phyloP scores from a whole-genome alignment of 2,888 invertebrate genomes.

The Cryptocheilus praepositus region DNA sequence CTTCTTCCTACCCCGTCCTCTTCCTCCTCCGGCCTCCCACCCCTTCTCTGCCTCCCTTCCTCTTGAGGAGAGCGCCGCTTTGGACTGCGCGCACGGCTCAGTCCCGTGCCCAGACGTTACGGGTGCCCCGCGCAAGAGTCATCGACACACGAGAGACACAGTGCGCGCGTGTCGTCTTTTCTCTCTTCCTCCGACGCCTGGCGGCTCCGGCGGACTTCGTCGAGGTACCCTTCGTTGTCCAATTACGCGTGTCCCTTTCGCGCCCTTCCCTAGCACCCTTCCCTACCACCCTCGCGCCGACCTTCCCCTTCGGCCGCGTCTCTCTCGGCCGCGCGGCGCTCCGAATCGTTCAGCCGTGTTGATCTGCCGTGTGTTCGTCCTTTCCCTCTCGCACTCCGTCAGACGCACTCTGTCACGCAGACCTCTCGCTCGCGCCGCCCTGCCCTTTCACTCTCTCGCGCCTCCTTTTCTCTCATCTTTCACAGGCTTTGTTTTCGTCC shows the following conservation, averaged over 20 bases:
- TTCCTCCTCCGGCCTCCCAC: background rate
- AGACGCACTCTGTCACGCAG: conserved; percentile 28
- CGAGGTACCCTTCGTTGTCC: conserved; percentile 9
- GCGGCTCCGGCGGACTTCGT: background rate
- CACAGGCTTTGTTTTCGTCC: conserved; percentile 25
- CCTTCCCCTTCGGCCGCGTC: background rate
- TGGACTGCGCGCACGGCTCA: conserved; percentile 45
- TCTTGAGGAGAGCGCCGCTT: conserved; percentile 54
- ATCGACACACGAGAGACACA: conserved; percentile 30
- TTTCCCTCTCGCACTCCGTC: conserved; percentile 22
- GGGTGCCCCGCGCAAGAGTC: conserved; percentile 37
- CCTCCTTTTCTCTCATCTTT: conserved; percentile 2
- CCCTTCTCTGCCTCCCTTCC: conserved; percentile 26
- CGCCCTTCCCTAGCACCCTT: conserved; percentile 10
- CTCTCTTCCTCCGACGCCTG: background rate
- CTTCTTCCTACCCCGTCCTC: conserved; percentile 23
- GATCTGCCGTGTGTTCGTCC: conserved; percentile 7
- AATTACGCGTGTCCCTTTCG: conserved; percentile 32
- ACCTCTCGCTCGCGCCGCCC: background rate
- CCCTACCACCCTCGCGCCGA: background rate
- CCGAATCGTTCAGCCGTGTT: no score
- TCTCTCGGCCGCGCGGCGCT: background rate
- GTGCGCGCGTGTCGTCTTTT: conserved; percentile 29
- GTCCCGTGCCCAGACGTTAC: conserved; percentile 53
- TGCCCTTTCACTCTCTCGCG: conserved; percentile 1